Base-by-base conservation (phyloP, 2,797 vertebrate species). In the Lateolabrax maculatus region DNA sequence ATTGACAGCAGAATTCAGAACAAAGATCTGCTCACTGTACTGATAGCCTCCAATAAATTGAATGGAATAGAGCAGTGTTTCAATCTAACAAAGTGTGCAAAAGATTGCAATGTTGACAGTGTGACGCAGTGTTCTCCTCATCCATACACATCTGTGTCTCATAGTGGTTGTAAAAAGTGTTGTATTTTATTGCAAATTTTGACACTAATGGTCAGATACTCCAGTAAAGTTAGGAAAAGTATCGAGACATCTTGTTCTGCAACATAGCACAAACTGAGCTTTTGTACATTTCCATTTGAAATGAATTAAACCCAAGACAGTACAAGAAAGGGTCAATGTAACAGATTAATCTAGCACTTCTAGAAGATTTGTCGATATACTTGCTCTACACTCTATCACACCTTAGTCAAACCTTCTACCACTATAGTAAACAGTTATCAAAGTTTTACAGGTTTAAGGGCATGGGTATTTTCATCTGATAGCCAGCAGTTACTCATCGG, bases 1-100 rank as follows among this genome's bases (percentile, higher is more conserved):
- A 52, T 52, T 66, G 68, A 60, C 29, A 39, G 25, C n/a, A 67
- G 39, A 37, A 36, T 16, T 76, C 31, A 5, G 8, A 56, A 41
- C 31, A 64, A 66, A 55, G 39, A 39, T 57, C 9, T 75, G 58
- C 36, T 37, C 36, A 11, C 25, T 64, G 11, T 21, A 21, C 61
- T 29, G 23, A 63, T 34, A 56, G 5, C 18, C 29, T 39, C 8
- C 5, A 23, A 56, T 11, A 55, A 5, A 31, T 31, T 4, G 18
- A 29, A 29, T 55, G 16, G 18, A 11, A 44, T 12, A 43, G 9
- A 10, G 8, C 23, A 61, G 27, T 5, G 23, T 41, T 10, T 60
- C 12, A 41, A 16, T 25, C 21, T 39, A 16, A 60, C 21, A 41
- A 6, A 13, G 21, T 23, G 12, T 23, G 10, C 19, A 37, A 57